Base-by-base conservation (phyloP, 2,888 invertebrate genomes). In the Dromius quadrimaculatus region DNA sequence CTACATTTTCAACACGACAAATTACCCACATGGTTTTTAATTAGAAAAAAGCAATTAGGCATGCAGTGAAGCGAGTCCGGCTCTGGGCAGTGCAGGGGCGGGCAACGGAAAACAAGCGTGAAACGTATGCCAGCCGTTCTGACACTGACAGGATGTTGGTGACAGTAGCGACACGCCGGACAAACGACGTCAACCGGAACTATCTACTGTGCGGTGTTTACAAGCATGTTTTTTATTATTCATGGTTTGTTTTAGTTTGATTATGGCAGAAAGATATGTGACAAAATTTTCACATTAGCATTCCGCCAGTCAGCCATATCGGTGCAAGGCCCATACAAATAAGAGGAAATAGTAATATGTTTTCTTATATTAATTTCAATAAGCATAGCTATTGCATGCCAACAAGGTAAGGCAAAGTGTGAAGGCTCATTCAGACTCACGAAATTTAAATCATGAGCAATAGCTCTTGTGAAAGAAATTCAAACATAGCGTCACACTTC, bases 91-190 rank as follows among this genome's bases (percentile, higher is more conserved):
- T 0, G 11, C 23, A 22, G 13, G 6, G 15, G 13, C 23, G 43
- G 50, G 50, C 23, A 28, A 28, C 23, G 50, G 50, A 36, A 47
- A 47, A 47, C 47, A 47, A 47, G 22, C 47, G 47, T 47, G 50
- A 54, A 54, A 54, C 50, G 43, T 43, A 54, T 54, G 50, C 32
- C 50, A 47, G 23, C 47, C 47, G n/a, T n/a, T n/a, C n/a, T n/a
- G n/a, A 47, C 47, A 54, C 50, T 54, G 50, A 54, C 50, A 54
- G 50, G 50, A 54, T 54, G 50, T 54, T 54, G 50, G 50, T 15
- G 50, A 28, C 28, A 54, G 50, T 13, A 54, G 15, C 47, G 50
- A 54, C 50, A 54, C 11, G 28, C 13, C 15, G 22, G n/a, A n/a
- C n/a, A 20, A n/a, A 22, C 22, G 50, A 11, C 23, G 6, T n/a